Percentiles rank a stretch among this genome's conserved stretches.
Conservation (phyloP, 2,113 vertebrate species). For the Oryzias woworae region DNA sequence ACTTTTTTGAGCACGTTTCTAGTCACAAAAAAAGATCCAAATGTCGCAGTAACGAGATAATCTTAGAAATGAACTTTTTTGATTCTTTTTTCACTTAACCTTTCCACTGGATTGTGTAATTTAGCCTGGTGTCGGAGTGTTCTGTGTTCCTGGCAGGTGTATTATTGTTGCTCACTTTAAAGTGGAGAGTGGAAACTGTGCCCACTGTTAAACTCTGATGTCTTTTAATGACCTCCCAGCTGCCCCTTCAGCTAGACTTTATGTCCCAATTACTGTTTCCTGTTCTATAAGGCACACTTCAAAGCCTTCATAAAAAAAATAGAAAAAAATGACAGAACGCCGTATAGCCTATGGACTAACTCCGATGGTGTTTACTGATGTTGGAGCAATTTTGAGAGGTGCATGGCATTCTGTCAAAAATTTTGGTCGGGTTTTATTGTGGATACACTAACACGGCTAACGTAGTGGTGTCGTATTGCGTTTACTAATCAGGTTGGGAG, state of each 20-base stretch:
- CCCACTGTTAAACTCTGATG: neutral
- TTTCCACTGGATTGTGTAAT: slow-evolving; percentile 2
- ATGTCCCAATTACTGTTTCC: slow-evolving; percentile 19
- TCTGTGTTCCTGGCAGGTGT: slow-evolving; percentile 14
- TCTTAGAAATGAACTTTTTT: neutral
- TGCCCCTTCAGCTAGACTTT: slow-evolving; percentile 17
- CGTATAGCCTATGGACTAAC: too few relatives aligned
- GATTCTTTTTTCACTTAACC: too few relatives aligned
- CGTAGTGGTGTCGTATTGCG: too few relatives aligned
- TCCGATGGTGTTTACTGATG: too few relatives aligned
- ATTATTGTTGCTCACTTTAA: slow-evolving; percentile 24
- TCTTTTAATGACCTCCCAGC: slow-evolving; percentile 11
- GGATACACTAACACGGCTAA: too few relatives aligned
- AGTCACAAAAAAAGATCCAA: neutral
- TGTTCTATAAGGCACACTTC: neutral
- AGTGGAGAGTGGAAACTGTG: slow-evolving; percentile 12
- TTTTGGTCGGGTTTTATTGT: too few relatives aligned
- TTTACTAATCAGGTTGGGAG: too few relatives aligned
- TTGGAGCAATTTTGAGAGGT: too few relatives aligned
- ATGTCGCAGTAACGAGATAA: neutral
- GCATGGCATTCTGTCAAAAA: too few relatives aligned
- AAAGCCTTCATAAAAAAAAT: too few relatives aligned
- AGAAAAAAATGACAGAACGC: too few relatives aligned
- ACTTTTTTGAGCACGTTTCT: too few relatives aligned
- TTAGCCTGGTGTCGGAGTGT: neutral